Percentiles rank a stretch among this genome's conserved stretches.
These are phyloP conservation scores for Euthynnus affinis DNA, from an alignment of 2,797 vertebrate genomes.

Conservation along the genomic window DNA sequence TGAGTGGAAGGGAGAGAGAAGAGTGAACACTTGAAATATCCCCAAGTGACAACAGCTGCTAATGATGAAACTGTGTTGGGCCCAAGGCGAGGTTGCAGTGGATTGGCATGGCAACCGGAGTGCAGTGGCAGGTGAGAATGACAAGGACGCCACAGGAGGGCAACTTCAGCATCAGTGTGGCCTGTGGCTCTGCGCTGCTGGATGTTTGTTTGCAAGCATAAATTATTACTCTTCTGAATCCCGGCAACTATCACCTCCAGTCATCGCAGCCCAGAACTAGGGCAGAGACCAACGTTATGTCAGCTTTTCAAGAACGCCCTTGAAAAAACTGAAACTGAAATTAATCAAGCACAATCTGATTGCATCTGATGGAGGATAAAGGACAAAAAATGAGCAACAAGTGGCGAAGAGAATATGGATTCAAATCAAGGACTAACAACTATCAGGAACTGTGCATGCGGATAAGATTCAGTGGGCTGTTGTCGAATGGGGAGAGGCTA, in stretches of 20 bases:
- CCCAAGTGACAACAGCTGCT: conserved; percentile 69
- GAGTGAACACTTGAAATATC: conserved; percentile 62
- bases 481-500: conserved; percentile 48
- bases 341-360: conserved; percentile 23
- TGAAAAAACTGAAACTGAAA: conserved; percentile 36
- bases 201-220: conserved; percentile 53
- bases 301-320: conserved; percentile 9
- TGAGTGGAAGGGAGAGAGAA: conserved; percentile 41
- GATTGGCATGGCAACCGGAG: conserved; percentile 73
- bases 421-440: conserved; percentile 26
- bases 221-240: conserved; percentile 49
- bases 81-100: conserved; percentile 60
- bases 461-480: conserved; percentile 22
- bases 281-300: conserved; percentile 10
- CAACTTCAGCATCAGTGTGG: conserved; percentile 46
- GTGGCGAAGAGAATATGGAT: conserved; percentile 7
- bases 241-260: conserved; percentile 11
- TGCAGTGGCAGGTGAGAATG: conserved; percentile 60
- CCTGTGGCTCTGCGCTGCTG: conserved; percentile 44
- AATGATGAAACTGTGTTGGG: conserved; percentile 68
- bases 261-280: conserved; percentile 20
- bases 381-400: conserved; percentile 20
- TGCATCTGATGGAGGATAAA: conserved; percentile 27
- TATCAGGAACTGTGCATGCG: conserved; percentile 17
- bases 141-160: conserved; percentile 46